Evolutionary conservation across 2,797 vertebrate genomes (phyloP), one percentile per base, ranked within the genome.

Genomic region (Syndactyla subalaris): DNA sequence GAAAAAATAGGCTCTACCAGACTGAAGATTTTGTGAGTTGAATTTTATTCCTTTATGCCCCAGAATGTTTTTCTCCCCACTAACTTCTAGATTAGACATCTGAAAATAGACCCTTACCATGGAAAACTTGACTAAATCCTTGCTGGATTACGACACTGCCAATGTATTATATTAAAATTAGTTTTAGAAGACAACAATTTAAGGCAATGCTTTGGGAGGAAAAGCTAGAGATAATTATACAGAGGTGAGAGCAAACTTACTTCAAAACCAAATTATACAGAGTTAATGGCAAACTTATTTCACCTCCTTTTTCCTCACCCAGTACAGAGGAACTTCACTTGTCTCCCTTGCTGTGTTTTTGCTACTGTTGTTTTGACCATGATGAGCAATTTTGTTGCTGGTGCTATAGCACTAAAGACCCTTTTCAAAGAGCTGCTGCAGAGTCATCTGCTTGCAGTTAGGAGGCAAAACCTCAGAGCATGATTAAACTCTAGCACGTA

Each of bases 371-470:
- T 52, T 91, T 46, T 45, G 38, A 62, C 58, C 21, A 29, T 0
- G 8, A 36, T 57, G 29, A 89, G 26, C 1, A 23, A 0, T 13
- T 65, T 34, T 34, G 5, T 12, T 68, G 32, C 46, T 78, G 22
- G 14, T 70, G 55, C 41, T 92, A 18, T 29, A 66, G 26, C 62
- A 41, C 30, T 38, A 5, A 79, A 49, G 77, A 54, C 6, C 3
- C 20, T 41, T 67, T 54, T 10, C 59, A 72, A 54, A 75, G 46
- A 92, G 54, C 38, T 80, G 43, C 49, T 5, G 14, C 48, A 46
- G 39, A 62, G 13, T 27, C 89, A 94, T 72, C 67, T 95, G 88
- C 43, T 91, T 66, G 49, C 80, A 92, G 62, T 96, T 91, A 91
- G 46, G 36, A 67, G 41, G 61, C 49, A 77, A 54, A 77, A 58